Evolutionary conservation across 2,888 invertebrate species (phyloP), one percentile per base, ranked within the genome.

Genomic region (Oasisia sp.): DNA sequence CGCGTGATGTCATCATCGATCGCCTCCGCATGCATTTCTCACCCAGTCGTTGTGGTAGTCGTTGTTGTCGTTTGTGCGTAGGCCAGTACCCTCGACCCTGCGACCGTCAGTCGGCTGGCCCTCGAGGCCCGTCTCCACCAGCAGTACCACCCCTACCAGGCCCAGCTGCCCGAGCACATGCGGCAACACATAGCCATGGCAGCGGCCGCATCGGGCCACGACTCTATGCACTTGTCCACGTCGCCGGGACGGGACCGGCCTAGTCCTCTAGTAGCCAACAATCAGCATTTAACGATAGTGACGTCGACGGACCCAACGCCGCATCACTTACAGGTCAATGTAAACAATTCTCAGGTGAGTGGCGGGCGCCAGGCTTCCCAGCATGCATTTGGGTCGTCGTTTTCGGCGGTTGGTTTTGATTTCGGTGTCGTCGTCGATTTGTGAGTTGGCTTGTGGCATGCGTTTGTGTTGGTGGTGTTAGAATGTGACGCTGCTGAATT

Each of bases 271-370:
- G 74, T 74, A n/a, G n/a, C 19, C 74, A 74, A n/a, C n/a, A 19
- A 27, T n/a, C 74, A 74, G 74, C 74, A 74, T 74, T 74, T 74
- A 74, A 74, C 74, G 74, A 74, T 74, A 74, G 74, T 74, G 19
- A 74, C 74, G 74, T 74, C 74, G 1, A 74, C 74, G 74, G 74
- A 74, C 7, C 74, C 74, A 74, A 27, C 74, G 74, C 27, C 27
- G 5, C 74, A 74, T 27, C 74, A 74, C 27, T 74, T 74, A 74
- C 74, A 74, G 74, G 74, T 74, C 74, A 74, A 74, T 74, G 74
- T 74, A 74, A 74, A 74, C 74, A 74, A 74, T 74, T 74, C 74
- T 74, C 74, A 74, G 74, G 74, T 74, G 74, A 74, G 74, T 74
- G 74, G 19, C n/a, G 74, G 74, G 5, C 74, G 27, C 74, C 27